phyloP scores from a whole-genome alignment of 2,888 invertebrate species.

The Pteria penguin region DNA sequence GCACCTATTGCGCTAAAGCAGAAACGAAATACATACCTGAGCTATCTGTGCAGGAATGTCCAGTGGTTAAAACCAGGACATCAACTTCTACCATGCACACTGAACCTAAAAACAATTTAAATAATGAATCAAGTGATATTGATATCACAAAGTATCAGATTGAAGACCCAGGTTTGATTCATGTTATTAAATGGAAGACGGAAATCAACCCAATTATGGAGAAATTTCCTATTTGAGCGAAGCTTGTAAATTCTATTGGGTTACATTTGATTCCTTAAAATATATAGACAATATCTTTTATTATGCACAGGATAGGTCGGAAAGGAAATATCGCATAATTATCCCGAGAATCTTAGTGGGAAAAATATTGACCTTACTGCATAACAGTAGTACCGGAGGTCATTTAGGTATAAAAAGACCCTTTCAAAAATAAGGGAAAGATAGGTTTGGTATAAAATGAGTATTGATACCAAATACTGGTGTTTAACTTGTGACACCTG shows the following conservation, averaged over 20 bases:
- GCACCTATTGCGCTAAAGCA: too few relatives aligned
- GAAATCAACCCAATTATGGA: too few relatives aligned
- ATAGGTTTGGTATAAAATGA: constrained; percentile 33
- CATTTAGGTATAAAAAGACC: too few relatives aligned
- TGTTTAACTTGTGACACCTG: constrained; percentile 25
- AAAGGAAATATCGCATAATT: too few relatives aligned
- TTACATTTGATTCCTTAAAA: constrained; percentile 18
- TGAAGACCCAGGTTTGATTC: too few relatives aligned
- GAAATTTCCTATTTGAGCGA: constrained; percentile 12
- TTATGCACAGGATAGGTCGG: background rate
- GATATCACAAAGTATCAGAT: too few relatives aligned
- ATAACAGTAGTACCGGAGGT: too few relatives aligned
- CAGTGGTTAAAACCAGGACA: background rate
- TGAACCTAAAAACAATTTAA: too few relatives aligned
- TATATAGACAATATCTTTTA: background rate
- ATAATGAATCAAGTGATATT: too few relatives aligned
- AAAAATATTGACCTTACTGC: too few relatives aligned
- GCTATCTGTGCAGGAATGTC: background rate
- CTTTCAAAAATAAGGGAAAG: constrained; percentile 8
- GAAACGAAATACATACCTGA: background rate
- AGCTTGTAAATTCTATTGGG: constrained; percentile 17
- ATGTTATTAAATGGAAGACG: too few relatives aligned
- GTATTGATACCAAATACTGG: constrained; percentile 25
- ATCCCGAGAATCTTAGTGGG: too few relatives aligned
- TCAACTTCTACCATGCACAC: background rate